Evolutionary conservation across 1,140 invertebrate species (phyloP).

Genomic region (Drosophila azteca): DNA sequence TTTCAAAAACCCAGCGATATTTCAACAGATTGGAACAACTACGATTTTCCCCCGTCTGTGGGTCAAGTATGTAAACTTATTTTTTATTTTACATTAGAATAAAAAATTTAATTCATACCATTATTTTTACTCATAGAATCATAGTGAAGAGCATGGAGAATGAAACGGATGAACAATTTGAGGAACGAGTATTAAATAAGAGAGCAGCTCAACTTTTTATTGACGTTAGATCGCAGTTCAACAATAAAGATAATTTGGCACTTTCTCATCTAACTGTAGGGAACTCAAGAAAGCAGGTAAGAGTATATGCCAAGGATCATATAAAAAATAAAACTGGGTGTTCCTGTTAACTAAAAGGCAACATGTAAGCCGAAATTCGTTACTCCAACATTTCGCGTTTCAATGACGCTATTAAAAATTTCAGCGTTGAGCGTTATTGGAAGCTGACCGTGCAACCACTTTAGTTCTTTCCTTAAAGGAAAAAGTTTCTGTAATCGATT

Average conservation of each 20-base stretch:
- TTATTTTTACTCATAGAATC: conserved; percentile 64
- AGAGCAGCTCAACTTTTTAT: conserved; percentile 95
- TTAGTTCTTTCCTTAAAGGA: too few species aligned
- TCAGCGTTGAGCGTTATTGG: too few species aligned
- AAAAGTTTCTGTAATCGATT: too few species aligned
- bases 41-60: conserved; percentile 92
- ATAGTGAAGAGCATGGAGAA: conserved; percentile 93
- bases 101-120: background rate
- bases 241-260: conserved; percentile 87
- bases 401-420: too few species aligned
- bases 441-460: too few species aligned
- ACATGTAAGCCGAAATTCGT: too few species aligned
- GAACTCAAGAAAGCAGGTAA: conserved; percentile 92
- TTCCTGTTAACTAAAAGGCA: too few species aligned
- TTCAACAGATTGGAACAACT: conserved; percentile 90
- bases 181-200: conserved; percentile 96
- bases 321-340: too few species aligned
- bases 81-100: too few species aligned
- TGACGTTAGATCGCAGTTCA: conserved; percentile 90
- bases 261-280: conserved; percentile 91
- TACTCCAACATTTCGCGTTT: too few species aligned
- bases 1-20: conserved; percentile 85
- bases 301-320: too few species aligned
- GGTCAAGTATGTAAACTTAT: conserved; percentile 80
- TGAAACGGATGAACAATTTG: conserved; percentile 97